Base-by-base conservation (phyloP, 2,888 invertebrate genomes). In the Stenchaetothrips biformis region DNA sequence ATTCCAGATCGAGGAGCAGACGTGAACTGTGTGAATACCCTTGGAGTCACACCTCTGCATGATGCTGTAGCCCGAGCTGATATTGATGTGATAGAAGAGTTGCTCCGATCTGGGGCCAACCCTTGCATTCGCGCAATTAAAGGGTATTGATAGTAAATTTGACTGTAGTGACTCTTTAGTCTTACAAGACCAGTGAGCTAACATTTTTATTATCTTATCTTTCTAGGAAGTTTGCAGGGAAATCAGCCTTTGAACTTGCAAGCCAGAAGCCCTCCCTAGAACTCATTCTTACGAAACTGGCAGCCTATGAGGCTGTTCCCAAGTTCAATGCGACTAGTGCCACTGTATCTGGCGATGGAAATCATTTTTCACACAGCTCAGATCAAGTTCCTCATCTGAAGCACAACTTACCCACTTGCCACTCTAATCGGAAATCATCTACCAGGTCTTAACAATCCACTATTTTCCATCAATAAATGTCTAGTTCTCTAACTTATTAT, bases 41-140 rank as follows among this genome's bases (percentile, higher is more conserved):
- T 89, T 83, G 91, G 91, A 7, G 89, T 89, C 47, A 90, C 90
- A 2, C 90, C 92, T 3, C 85, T 92, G 74, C 91, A 91, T 83
- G 91, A 92, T 84, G 91, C 91, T 67, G 89, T 91, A 2, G 87
- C 86, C 82, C 87, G 90, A 81, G 90, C 89, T 0, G 88, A 90
- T 84, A 84, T 87, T 80, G 87, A 86, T 16, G 88, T 91, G 82
- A 88, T 90, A 74, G 87, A 89, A 84, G 87, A 88, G 82, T 85
- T 92, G 25, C 84, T 92, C 59, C 86, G 88, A 79, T 86, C 87
- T 83, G 90, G 90, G 81, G 90, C 91, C n/a, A 89, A 91, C 84
- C 89, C 89, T 80, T 85, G 87, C 48, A 84, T 89, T 47, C 87
- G 87, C 83, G 89, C 89, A 62, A 84, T 86, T 49, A 87, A 87